Evolutionary conservation across 2,888 invertebrate genomes (phyloP).

Genomic region (Ophion ellenae): DNA sequence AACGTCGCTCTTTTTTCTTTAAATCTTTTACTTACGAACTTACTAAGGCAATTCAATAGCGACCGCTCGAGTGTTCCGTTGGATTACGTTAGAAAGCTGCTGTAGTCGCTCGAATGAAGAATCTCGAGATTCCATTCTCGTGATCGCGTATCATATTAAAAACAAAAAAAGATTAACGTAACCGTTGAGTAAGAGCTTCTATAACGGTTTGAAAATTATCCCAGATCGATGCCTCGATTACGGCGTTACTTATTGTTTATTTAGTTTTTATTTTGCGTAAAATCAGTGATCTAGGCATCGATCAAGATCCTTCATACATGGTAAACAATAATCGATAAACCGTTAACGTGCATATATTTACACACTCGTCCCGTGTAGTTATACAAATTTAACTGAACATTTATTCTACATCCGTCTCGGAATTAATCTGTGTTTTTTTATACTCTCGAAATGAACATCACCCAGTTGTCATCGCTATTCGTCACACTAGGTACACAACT

Average conservation of each 20-base stretch:
- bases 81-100: conserved; percentile 36
- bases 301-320: not conserved
- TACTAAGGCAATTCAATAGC: conserved; percentile 74
- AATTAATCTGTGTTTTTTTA: conserved; percentile 29
- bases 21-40: conserved; percentile 66
- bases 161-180: not conserved
- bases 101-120: conserved; percentile 25
- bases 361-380: conserved; percentile 26
- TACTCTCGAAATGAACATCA: conserved; percentile 51
- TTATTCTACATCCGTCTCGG: conserved; percentile 39
- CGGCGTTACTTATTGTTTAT: not conserved
- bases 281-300: not conserved
- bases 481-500: conserved; percentile 49
- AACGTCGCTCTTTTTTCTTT: conserved; percentile 30
- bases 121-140: conserved; percentile 33
- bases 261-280: not conserved
- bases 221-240: conserved; percentile 7
- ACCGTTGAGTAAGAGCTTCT: conserved; percentile 37
- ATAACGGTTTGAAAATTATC: conserved; percentile 13
- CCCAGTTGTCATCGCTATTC: conserved; percentile 33
- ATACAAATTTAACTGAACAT: conserved; percentile 52
- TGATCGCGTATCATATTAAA: conserved; percentile 31
- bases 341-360: conserved; percentile 53
- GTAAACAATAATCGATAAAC: conserved; percentile 16
- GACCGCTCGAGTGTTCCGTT: conserved; percentile 64